phyloP scores from a whole-genome alignment of 2,888 invertebrate genomes.

The Acrobasis repandana region DNA sequence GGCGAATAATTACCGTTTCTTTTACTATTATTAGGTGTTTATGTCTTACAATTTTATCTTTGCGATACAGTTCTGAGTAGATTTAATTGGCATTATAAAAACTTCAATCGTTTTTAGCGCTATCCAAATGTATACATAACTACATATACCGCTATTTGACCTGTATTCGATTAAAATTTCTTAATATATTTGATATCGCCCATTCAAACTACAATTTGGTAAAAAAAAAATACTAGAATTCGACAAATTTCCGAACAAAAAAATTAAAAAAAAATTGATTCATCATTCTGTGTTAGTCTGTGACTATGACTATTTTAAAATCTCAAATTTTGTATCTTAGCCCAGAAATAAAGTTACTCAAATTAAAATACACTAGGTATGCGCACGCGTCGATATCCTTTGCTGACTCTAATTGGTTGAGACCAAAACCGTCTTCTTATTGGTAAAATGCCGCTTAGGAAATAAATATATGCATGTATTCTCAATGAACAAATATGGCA shows the following conservation, averaged over 20 bases:
- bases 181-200: too few species aligned
- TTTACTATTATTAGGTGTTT: conserved; percentile 25
- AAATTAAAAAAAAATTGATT: too few species aligned
- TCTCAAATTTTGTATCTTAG: too few species aligned
- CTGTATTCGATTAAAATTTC: neutral
- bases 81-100: conserved; percentile 18
- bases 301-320: too few species aligned
- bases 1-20: conserved; percentile 35
- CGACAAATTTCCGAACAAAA: too few species aligned
- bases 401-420: neutral
- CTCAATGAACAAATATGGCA: neutral
- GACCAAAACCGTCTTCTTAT: neutral
- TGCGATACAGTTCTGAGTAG: neutral
- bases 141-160: conserved; percentile 1
- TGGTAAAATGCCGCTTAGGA: neutral
- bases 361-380: neutral
- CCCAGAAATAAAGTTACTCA: neutral
- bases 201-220: too few species aligned
- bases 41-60: conserved; percentile 26
- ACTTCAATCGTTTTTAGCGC: neutral
- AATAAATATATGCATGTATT: neutral
- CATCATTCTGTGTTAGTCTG: too few species aligned
- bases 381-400: too few species aligned
- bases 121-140: neutral
- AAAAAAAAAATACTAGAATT: too few species aligned